Percentiles rank a stretch among this genome's conserved stretches.
phyloP scores from a whole-genome alignment of 2,113 vertebrate species.

The Rhabdomys dilectus region DNA sequence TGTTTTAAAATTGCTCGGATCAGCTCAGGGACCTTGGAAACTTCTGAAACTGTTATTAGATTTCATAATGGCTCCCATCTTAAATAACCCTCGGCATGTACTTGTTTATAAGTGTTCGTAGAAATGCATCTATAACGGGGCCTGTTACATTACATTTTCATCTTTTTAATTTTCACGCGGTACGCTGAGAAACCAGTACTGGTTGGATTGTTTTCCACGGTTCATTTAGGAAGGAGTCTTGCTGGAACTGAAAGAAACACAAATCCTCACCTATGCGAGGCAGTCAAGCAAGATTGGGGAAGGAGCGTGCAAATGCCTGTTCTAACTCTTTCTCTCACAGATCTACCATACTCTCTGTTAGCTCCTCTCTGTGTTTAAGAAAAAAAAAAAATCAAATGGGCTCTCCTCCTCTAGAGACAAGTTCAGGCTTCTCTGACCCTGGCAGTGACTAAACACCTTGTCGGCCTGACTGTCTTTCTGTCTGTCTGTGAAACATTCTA shows the following conservation, averaged over 20 bases:
- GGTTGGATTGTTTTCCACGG: rapidly evolving
- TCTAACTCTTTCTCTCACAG: not conserved
- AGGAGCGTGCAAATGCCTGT: not conserved
- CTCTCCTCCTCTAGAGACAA: not conserved
- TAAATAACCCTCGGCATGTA: rapidly evolving
- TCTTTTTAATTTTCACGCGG: rapidly evolving
- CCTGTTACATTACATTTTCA: not conserved
- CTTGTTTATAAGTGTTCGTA: not conserved
- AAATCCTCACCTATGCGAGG: no score
- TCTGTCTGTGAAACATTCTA: rapidly evolving
- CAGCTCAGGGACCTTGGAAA: not conserved
- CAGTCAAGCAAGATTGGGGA: not conserved
- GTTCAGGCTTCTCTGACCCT: rapidly evolving
- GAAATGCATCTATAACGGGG: not conserved
- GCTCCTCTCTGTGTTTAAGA: not conserved
- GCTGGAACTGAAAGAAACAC: rapidly evolving
- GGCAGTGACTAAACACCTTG: not conserved
- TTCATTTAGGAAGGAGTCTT: rapidly evolving
- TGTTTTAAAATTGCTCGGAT: not conserved
- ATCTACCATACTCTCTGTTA: not conserved
- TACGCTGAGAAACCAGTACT: rapidly evolving
- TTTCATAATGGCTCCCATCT: not conserved
- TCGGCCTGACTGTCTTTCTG: not conserved
- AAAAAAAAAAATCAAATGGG: not conserved
- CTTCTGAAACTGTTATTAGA: not conserved